Conservation (phyloP, 2,113 vertebrate species). For the Antechinus flavipes region DNA sequence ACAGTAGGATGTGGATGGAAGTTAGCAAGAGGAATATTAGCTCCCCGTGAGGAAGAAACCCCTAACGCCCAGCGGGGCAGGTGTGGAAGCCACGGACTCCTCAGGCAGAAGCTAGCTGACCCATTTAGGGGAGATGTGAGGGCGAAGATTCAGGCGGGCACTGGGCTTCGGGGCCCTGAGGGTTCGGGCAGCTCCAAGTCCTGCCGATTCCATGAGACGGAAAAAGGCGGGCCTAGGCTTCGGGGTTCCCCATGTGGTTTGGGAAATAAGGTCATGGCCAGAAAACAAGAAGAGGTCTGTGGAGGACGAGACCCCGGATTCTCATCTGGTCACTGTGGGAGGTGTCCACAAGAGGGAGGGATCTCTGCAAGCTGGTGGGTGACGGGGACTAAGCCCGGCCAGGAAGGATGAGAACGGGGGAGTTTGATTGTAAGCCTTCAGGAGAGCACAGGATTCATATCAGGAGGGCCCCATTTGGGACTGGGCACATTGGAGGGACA, state of each 20-base stretch:
- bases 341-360: neutral
- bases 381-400: neutral
- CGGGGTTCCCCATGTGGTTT: neutral
- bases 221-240: neutral
- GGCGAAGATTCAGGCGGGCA: neutral
- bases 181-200: neutral
- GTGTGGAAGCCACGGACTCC: neutral
- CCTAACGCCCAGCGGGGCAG: fast-evolving
- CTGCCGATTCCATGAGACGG: neutral
- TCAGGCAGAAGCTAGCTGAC: neutral
- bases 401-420: neutral
- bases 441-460: neutral
- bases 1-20: neutral
- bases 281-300: neutral
- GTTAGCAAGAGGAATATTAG: neutral
- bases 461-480: neutral
- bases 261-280: neutral
- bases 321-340: neutral
- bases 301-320: neutral
- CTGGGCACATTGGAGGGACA: neutral
- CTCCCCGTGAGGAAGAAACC: neutral
- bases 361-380: neutral
- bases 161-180: neutral
- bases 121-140: neutral
- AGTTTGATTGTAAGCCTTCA: neutral